Conservation (phyloP, 2,113 vertebrate genomes). For the Poicephalus gulielmi region DNA sequence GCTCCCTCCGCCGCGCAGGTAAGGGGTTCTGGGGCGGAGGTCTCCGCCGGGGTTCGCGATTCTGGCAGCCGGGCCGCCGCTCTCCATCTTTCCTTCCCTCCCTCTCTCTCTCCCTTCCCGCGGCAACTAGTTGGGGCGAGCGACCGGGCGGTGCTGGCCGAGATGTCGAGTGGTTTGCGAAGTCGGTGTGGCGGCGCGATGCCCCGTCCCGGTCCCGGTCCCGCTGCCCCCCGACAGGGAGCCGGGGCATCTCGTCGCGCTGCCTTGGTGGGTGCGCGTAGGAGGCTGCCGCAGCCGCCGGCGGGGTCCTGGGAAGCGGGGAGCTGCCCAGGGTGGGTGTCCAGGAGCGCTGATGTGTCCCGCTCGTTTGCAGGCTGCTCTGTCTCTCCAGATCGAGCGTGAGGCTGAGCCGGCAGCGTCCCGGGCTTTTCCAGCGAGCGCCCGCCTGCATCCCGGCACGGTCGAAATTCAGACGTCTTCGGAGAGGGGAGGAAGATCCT, state of each 20-base stretch:
- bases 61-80: neutral
- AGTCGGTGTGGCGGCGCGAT: neutral
- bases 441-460: neutral
- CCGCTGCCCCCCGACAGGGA: neutral
- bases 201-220: neutral
- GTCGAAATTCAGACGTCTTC: conserved; percentile 13
- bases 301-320: neutral
- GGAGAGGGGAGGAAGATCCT: conserved; percentile 62
- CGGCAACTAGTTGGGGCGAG: neutral
- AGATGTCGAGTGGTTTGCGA: neutral
- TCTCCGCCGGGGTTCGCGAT: too few species aligned
- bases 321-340: neutral
- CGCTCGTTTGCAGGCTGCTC: conserved; percentile 69
- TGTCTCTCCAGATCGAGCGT: neutral
- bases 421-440: neutral
- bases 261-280: neutral
- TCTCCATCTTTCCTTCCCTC: neutral
- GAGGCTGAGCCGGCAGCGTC: conserved; percentile 26
- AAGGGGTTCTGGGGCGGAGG: neutral
- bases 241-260: neutral
- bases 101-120: neutral
- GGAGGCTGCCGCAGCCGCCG: conserved; percentile 6
- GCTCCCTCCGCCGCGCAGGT: conserved; percentile 51
- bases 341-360: conserved; percentile 57
- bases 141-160: neutral